A percentile compares a stretch with the other conserved stretches of the same genome.
These are phyloP conservation scores for Campylorhamphus procurvoides DNA, from an alignment of 2,113 vertebrate species.

Conservation along the genomic window DNA sequence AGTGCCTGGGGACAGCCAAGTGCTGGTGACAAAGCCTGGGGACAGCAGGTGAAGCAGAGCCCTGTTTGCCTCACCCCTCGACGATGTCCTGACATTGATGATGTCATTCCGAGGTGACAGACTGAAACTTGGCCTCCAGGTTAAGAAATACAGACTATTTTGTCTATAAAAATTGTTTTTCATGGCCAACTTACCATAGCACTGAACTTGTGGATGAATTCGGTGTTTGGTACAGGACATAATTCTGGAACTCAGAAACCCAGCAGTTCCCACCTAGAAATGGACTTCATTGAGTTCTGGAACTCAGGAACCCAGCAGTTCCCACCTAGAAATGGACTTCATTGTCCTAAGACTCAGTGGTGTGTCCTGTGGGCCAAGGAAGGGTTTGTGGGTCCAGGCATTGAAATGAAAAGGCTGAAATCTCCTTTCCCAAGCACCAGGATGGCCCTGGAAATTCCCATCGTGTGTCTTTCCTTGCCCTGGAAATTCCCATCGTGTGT, in stretches of 20 bases:
- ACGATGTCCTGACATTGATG: neutral
- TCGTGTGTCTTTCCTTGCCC: rapidly evolving
- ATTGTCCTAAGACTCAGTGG: neutral
- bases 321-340: neutral
- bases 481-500: rapidly evolving
- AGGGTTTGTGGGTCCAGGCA: neutral
- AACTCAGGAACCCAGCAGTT: neutral
- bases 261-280: neutral
- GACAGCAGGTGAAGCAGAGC: neutral
- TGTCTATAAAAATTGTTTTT: neutral
- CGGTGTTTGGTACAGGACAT: neutral
- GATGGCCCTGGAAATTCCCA: neutral
- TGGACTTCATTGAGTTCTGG: neutral
- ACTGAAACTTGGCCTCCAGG: neutral
- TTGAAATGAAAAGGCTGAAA: neutral
- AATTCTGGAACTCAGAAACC: neutral
- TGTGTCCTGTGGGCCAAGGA: neutral
- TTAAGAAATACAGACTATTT: neutral
- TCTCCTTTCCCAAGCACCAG: neutral
- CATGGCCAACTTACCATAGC: rapidly evolving
- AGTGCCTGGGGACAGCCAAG: neutral
- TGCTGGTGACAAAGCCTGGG: neutral
- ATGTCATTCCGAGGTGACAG: neutral
- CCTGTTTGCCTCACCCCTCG: neutral
- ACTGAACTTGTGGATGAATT: rapidly evolving